These are phyloP conservation scores for Synaphobranchus kaupii DNA, from an alignment of 2,797 vertebrate genomes.

Conservation along the genomic window DNA sequence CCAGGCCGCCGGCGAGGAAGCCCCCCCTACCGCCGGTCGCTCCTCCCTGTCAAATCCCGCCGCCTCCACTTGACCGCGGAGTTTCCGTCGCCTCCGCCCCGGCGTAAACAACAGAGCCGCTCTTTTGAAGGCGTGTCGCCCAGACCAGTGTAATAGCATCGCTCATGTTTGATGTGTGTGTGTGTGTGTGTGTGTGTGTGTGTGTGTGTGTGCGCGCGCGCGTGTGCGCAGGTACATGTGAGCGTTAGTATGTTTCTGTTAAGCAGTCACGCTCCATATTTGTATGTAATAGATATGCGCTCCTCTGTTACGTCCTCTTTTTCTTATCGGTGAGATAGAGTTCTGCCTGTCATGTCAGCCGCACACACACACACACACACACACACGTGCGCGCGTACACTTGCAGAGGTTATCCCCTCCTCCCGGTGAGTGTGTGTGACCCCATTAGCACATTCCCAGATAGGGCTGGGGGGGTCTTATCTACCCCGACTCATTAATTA, in stretches of 20 bases:
- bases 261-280: neutral
- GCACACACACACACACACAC: constrained; percentile 51
- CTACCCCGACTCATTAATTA: constrained; percentile 82
- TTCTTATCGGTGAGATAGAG: neutral
- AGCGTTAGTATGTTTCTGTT: neutral
- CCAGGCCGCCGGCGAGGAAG: constrained; percentile 73
- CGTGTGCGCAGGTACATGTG: neutral
- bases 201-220: constrained; percentile 11
- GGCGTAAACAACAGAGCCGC: constrained; percentile 74
- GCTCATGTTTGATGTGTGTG: constrained; percentile 70
- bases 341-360: constrained; percentile 49
- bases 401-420: constrained; percentile 62
- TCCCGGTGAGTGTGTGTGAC: constrained; percentile 77
- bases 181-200: constrained; percentile 44
- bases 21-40: constrained; percentile 64
- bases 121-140: constrained; percentile 59
- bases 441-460: constrained; percentile 85
- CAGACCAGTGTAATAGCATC: constrained; percentile 71
- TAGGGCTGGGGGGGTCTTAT: constrained; percentile 78
- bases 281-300: neutral
- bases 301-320: neutral
- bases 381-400: constrained; percentile 43
- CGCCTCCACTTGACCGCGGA: constrained; percentile 71
- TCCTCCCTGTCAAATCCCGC: constrained; percentile 65
- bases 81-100: constrained; percentile 66